Percentiles rank a stretch among this genome's conserved stretches.
These are phyloP conservation scores for Alethe diademata DNA, from an alignment of 2,113 vertebrate genomes.

Conservation along the genomic window DNA sequence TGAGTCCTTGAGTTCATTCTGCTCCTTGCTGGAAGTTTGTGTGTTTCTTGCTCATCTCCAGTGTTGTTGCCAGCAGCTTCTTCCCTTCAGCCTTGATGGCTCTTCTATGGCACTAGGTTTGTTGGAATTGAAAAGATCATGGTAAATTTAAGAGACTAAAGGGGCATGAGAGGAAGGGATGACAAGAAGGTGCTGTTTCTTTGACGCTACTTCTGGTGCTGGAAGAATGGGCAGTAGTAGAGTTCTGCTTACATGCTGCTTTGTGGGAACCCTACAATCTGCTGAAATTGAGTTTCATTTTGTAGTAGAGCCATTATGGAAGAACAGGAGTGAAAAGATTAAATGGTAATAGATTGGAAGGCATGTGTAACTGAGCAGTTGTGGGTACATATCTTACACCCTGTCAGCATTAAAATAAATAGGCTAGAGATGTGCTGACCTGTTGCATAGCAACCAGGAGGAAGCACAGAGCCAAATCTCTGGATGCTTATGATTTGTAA, in stretches of 20 bases:
- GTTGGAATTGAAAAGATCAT: not conserved
- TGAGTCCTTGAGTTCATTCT: not conserved
- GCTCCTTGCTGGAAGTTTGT: not conserved
- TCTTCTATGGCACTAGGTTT: not conserved
- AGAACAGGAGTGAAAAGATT: not conserved
- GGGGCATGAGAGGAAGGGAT: not conserved
- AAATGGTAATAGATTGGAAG: not conserved
- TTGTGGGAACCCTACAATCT: not conserved
- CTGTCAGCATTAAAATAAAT: not conserved
- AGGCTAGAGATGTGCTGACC: slow-evolving; percentile 5
- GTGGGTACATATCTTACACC: not conserved
- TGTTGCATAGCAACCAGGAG: slow-evolving; percentile 50
- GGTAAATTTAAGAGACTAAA: not conserved
- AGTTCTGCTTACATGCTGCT: not conserved
- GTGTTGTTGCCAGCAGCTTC: not conserved
- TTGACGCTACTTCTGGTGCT: not conserved
- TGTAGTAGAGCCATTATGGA: not conserved
- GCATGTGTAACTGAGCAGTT: not conserved
- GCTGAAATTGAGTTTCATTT: not conserved
- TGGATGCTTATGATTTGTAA: not conserved
- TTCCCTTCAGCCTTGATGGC: not conserved
- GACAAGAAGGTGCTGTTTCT: not conserved
- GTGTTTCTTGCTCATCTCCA: not conserved
- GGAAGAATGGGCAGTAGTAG: not conserved
- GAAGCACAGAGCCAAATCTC: not conserved